These are phyloP conservation scores for Paedocypris micromegethes DNA, from an alignment of 2,797 vertebrate species.

Conservation along the genomic window DNA sequence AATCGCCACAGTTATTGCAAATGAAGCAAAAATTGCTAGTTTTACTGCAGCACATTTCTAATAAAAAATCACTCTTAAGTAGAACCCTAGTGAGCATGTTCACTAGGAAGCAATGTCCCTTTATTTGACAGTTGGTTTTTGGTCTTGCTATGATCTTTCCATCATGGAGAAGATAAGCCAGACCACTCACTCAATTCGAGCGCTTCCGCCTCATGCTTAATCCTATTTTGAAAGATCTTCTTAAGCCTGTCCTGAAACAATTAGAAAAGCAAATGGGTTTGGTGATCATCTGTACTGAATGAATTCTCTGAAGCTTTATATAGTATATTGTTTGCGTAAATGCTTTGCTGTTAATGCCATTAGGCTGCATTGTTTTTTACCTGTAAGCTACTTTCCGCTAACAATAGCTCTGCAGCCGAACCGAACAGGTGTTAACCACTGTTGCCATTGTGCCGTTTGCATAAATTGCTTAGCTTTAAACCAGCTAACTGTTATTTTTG, in stretches of 20 bases:
- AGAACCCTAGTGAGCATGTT: too few relatives aligned
- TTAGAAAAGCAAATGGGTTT: not conserved
- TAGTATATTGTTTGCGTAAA: conserved; percentile 39
- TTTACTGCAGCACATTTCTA: too few relatives aligned
- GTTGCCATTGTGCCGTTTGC: conserved; percentile 24
- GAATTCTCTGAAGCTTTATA: conserved; percentile 20
- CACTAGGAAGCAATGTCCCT: too few relatives aligned
- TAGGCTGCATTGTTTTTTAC: conserved; percentile 40
- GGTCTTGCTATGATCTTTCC: too few relatives aligned
- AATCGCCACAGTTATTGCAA: too few relatives aligned
- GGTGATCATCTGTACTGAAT: conserved; percentile 1
- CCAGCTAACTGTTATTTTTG: conserved; percentile 6
- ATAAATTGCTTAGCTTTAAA: conserved; percentile 26
- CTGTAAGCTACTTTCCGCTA: conserved; percentile 35
- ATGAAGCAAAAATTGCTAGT: too few relatives aligned
- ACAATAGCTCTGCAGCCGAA: conserved; percentile 33
- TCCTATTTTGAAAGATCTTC: too few relatives aligned
- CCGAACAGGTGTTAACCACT: conserved; percentile 8
- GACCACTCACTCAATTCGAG: too few relatives aligned
- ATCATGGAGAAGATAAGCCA: too few relatives aligned
- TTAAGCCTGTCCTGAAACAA: not conserved
- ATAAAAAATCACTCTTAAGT: too few relatives aligned
- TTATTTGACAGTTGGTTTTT: too few relatives aligned
- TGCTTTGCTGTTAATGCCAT: conserved; percentile 40
- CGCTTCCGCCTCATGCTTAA: too few relatives aligned